These are phyloP conservation scores for Molorchus minor DNA, from an alignment of 2,888 invertebrate species.

Conservation along the genomic window DNA sequence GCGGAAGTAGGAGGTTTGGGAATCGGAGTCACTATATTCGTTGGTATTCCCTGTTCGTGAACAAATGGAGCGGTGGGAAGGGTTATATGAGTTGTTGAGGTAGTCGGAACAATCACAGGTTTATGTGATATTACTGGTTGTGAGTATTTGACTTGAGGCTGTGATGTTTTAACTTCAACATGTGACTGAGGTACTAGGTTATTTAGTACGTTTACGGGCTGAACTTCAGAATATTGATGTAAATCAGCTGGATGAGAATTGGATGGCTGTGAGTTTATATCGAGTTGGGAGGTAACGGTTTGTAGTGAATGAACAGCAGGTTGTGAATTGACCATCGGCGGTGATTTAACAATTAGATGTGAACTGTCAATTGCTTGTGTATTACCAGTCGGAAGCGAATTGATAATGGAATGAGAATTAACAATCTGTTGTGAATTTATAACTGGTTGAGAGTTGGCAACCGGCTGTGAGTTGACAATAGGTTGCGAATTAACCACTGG, in stretches of 20 bases:
- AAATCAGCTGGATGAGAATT: constrained; percentile 32
- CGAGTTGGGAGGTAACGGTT: constrained; percentile 30
- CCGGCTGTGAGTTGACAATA: constrained; percentile 34
- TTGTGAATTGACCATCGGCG: constrained; percentile 36
- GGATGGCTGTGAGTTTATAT: constrained; percentile 28
- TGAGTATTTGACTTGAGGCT: constrained; percentile 48
- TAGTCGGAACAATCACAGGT: constrained; percentile 59
- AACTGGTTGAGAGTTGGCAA: constrained; percentile 34
- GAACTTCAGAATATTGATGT: constrained; percentile 23
- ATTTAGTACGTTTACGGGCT: constrained; percentile 31
- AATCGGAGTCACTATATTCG: constrained; percentile 77
- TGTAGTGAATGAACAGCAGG: constrained; percentile 35
- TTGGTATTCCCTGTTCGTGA: constrained; percentile 71
- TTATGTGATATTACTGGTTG: constrained; percentile 43
- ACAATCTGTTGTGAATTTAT: constrained; percentile 33
- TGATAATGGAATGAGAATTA: constrained; percentile 27
- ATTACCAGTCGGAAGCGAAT: constrained; percentile 32
- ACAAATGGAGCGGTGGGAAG: constrained; percentile 68
- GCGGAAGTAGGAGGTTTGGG: constrained; percentile 61
- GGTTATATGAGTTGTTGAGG: constrained; percentile 63
- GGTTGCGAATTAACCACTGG: constrained; percentile 34
- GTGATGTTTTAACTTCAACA: constrained; percentile 37
- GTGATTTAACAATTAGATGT: constrained; percentile 34
- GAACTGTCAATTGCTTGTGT: constrained; percentile 33
- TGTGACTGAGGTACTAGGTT: constrained; percentile 31